These are phyloP conservation scores for Clusia tigrina DNA, from an alignment of 2,888 invertebrate species.

Conservation along the genomic window DNA sequence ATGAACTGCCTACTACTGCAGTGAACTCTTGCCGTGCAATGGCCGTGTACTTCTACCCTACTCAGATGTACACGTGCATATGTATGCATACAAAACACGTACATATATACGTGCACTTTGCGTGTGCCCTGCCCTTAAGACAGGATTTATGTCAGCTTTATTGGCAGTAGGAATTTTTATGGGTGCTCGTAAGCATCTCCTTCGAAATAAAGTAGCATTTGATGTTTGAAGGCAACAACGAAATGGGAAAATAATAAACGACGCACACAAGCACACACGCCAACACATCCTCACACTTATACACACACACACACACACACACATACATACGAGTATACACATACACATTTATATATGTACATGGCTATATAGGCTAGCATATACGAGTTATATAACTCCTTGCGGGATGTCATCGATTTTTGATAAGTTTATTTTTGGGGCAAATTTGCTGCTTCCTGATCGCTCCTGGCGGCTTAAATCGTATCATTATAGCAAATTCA, in stretches of 20 bases:
- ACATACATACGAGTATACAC: neutral
- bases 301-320: slow-evolving; percentile 1
- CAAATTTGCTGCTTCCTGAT: neutral
- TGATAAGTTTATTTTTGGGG: neutral
- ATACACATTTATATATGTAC: no score
- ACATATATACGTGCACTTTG: slow-evolving; percentile 1
- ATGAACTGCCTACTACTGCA: no score
- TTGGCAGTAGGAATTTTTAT: slow-evolving; percentile 20
- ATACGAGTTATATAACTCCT: no score
- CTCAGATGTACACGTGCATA: neutral
- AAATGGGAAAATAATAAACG: slow-evolving; percentile 30
- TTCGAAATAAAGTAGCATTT: slow-evolving; percentile 23
- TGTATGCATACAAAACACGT: neutral
- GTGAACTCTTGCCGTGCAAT: no score
- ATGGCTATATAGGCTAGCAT: no score
- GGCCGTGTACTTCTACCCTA: neutral
- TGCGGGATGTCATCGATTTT: neutral
- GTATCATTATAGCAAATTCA: neutral
- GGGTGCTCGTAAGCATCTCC: neutral
- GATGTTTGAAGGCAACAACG: slow-evolving; percentile 20
- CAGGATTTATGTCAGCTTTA: slow-evolving; percentile 25
- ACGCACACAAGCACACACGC: neutral
- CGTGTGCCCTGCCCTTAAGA: slow-evolving; percentile 13
- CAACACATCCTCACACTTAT: neutral
- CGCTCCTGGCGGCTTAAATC: neutral